phyloP scores from a whole-genome alignment of 2,888 invertebrate genomes.

The Gnatocerus cornutus region DNA sequence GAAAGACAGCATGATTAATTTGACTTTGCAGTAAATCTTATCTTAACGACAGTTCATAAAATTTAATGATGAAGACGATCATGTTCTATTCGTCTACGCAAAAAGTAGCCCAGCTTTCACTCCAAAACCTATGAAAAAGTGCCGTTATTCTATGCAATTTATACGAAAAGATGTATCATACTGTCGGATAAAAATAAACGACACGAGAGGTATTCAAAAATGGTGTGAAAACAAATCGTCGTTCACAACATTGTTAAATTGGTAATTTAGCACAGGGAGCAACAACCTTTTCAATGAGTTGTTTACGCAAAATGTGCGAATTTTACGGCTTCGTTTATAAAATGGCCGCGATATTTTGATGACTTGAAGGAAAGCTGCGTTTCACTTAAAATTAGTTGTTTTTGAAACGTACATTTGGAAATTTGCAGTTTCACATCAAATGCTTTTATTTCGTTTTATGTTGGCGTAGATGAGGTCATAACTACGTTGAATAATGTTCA shows the following conservation, averaged over 20 bases:
- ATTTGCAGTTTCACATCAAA: background rate
- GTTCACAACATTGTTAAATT: constrained; percentile 45
- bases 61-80: constrained; percentile 10
- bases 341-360: constrained; percentile 21
- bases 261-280: constrained; percentile 35
- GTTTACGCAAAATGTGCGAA: constrained; percentile 43
- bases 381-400: background rate
- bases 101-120: constrained; percentile 6
- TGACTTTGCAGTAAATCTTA: constrained; percentile 2
- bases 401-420: constrained; percentile 9
- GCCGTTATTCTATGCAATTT: background rate
- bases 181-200: constrained; percentile 10
- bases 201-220: constrained; percentile 29
- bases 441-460: constrained; percentile 10
- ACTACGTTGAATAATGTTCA: constrained; percentile 7
- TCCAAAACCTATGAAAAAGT: background rate
- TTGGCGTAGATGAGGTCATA: constrained; percentile 8
- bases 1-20: constrained; percentile 1
- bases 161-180: background rate
- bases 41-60: constrained; percentile 19
- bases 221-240: constrained; percentile 43
- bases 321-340: constrained; percentile 31
- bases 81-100: constrained; percentile 2
- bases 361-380: background rate
- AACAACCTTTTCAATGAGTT: constrained; percentile 37